A percentile compares a stretch with the other conserved stretches of the same genome.
phyloP scores from a whole-genome alignment of 2,797 vertebrate species.

The Parauchenoglanis ngamensis region DNA sequence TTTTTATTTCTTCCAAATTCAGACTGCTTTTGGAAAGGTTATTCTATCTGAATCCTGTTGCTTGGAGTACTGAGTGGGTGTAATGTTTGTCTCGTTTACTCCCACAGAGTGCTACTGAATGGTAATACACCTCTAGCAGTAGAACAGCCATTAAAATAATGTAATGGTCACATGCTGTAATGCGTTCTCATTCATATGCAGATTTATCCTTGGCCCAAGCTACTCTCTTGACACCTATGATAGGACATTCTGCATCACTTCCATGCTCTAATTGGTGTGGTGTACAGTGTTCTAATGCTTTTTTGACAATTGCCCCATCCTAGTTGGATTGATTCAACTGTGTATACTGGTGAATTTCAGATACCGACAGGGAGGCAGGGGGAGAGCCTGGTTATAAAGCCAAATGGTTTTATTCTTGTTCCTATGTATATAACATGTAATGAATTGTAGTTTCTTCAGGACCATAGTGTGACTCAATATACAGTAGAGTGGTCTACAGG shows the following conservation, averaged over 20 bases:
- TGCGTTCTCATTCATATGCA: constrained; percentile 56
- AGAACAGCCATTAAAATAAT: constrained; percentile 44
- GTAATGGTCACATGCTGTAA: constrained; percentile 55
- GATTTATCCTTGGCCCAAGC: constrained; percentile 51
- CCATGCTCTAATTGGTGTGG: constrained; percentile 41
- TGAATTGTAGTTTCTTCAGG: not conserved
- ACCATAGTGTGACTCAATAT: not conserved
- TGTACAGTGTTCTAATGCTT: constrained; percentile 39
- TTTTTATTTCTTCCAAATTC: constrained; percentile 13
- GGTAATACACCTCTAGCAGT: constrained; percentile 18
- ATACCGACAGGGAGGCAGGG: not conserved
- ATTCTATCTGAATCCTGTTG: not conserved
- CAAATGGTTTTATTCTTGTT: not conserved
- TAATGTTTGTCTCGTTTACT: not conserved
- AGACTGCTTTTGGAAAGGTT: constrained; percentile 6
- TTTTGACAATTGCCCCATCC: constrained; percentile 15
- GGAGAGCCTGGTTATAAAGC: not conserved
- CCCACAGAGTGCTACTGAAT: constrained; percentile 2
- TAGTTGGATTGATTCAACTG: not conserved
- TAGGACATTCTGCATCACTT: constrained; percentile 43
- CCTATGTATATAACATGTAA: not conserved
- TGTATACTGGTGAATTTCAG: not conserved
- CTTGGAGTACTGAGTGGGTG: constrained; percentile 3
- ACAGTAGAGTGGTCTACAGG: not conserved
- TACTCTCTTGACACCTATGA: constrained; percentile 55